phyloP scores from a whole-genome alignment of 53 echinoderm and acorn worm species.

The Mesocentrotus franciscanus region DNA sequence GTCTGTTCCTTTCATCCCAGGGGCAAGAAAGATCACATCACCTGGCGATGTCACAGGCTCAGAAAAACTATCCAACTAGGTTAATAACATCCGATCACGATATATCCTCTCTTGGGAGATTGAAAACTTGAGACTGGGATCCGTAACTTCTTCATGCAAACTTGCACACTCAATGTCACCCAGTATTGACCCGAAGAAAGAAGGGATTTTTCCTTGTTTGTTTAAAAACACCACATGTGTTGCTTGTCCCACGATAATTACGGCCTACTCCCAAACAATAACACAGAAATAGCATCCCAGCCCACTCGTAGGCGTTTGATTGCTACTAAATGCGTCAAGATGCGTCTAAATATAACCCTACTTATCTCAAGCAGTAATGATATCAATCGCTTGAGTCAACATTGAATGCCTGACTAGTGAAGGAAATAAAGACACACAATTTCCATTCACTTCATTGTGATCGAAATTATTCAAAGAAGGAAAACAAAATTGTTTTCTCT shows the following conservation, averaged over 20 bases:
- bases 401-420: not conserved
- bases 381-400: not conserved
- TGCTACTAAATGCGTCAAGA: constrained; percentile 30
- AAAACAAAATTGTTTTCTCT: not conserved
- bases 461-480: not conserved
- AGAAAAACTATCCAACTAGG: not conserved
- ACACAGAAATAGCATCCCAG: not conserved
- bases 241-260: not conserved
- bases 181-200: not conserved
- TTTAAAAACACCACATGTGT: constrained; percentile 21
- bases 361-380: not conserved
- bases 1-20: not conserved
- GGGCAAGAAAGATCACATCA: not conserved
- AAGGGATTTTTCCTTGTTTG: constrained; percentile 25
- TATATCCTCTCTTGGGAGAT: not conserved
- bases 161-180: not conserved
- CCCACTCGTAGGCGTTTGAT: not conserved
- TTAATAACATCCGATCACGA: not conserved
- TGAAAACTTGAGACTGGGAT: not conserved
- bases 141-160: not conserved
- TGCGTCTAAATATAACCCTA: not conserved
- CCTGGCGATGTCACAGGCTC: not conserved
- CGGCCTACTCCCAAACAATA: not conserved
- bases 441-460: not conserved
- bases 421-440: not conserved